Conservation (phyloP, 1,140 invertebrate species). For the Pogonognathellus flavescens region DNA sequence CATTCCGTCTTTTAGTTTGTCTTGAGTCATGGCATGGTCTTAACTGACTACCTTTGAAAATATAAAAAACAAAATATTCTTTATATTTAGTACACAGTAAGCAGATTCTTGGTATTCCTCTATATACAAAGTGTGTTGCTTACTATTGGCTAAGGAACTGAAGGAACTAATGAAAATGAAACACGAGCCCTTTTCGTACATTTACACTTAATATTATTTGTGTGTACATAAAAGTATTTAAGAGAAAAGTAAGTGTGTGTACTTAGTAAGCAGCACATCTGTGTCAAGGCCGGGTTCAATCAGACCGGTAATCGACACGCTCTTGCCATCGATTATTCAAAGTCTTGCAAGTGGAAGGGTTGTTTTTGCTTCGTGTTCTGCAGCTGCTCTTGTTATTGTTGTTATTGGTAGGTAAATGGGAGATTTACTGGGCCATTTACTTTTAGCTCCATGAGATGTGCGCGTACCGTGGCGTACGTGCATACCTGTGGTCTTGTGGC, state of each 20-base stretch:
- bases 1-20: background rate
- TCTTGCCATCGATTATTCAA: constrained; percentile 48
- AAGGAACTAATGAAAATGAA: constrained; percentile 29
- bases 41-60: background rate
- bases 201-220: background rate
- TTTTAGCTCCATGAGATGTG: constrained; percentile 32
- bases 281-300: constrained; percentile 53
- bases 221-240: constrained; percentile 25
- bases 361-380: constrained; percentile 28
- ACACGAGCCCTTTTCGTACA: constrained; percentile 18
- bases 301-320: constrained; percentile 42
- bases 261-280: constrained; percentile 40
- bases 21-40: background rate
- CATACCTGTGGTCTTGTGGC: constrained; percentile 39
- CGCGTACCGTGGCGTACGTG: background rate
- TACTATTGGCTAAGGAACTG: background rate
- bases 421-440: constrained; percentile 49
- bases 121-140: background rate
- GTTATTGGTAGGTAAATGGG: constrained; percentile 46
- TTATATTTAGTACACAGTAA: background rate
- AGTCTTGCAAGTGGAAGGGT: constrained; percentile 49
- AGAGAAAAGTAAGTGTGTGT: constrained; percentile 48
- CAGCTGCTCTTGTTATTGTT: constrained; percentile 49
- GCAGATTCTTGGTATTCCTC: background rate
- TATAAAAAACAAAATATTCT: constrained; percentile 6